These are phyloP conservation scores for Agrilus planipennis DNA, from an alignment of 1,140 invertebrate species.

Conservation along the genomic window DNA sequence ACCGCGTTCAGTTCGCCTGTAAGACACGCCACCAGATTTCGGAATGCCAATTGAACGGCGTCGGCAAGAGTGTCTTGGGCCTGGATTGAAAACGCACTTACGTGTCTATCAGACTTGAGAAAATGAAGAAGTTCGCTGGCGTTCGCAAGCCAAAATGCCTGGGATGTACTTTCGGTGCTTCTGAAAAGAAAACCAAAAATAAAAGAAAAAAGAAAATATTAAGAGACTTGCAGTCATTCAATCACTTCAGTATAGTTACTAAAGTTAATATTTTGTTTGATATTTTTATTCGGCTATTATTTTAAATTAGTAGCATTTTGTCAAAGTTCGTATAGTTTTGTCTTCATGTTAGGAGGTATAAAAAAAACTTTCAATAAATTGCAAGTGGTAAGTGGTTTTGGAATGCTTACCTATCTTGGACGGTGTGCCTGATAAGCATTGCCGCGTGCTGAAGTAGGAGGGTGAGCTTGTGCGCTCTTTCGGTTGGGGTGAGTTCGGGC, in stretches of 20 bases:
- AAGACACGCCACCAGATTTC: slow-evolving; percentile 42
- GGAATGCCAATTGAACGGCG: slow-evolving; percentile 83
- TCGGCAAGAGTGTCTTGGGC: slow-evolving; percentile 88
- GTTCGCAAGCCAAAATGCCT: slow-evolving; percentile 96
- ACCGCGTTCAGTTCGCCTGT: slow-evolving; percentile 44
- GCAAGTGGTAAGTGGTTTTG: too few relatives aligned
- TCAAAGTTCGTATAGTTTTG: too few relatives aligned
- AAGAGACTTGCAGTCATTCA: too few relatives aligned
- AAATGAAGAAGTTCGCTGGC: slow-evolving; percentile 91
- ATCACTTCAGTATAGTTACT: too few relatives aligned
- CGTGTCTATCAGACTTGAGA: slow-evolving; percentile 87
- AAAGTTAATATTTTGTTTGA: too few relatives aligned
- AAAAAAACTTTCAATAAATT: too few relatives aligned
- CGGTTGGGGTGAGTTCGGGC: slow-evolving; percentile 80
- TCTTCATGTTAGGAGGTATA: too few relatives aligned
- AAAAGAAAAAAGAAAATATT: too few relatives aligned
- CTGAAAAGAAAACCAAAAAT: too few relatives aligned
- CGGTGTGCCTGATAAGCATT: slow-evolving; percentile 23
- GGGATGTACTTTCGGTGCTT: slow-evolving; percentile 66
- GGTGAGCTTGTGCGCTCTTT: slow-evolving; percentile 80
- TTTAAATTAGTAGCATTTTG: too few relatives aligned
- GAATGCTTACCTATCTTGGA: too few relatives aligned
- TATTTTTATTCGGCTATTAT: too few relatives aligned
- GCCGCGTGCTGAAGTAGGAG: slow-evolving; percentile 82
- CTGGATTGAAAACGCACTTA: slow-evolving; percentile 80